These are phyloP conservation scores for Drymonia ruficornis DNA, from an alignment of 2,888 invertebrate genomes.

Conservation along the genomic window DNA sequence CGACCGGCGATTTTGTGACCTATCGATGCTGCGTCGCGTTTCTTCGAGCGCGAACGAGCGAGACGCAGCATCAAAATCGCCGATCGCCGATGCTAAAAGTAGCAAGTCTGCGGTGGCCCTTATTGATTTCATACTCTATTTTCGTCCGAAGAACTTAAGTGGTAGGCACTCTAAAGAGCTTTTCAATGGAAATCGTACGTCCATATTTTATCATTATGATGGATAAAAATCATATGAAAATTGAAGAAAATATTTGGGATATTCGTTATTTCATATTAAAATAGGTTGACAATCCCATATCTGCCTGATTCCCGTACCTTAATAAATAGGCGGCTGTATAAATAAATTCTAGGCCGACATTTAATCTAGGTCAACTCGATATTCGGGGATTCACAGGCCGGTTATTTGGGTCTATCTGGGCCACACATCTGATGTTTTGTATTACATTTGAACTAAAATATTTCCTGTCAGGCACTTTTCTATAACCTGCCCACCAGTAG, in stretches of 20 bases:
- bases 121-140: no score
- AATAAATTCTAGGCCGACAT: conserved; percentile 37
- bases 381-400: conserved; percentile 45
- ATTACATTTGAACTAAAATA: not conserved
- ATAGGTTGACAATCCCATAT: not conserved
- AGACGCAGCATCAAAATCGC: no score
- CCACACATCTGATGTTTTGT: conserved; percentile 36
- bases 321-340: conserved; percentile 36
- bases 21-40: no score
- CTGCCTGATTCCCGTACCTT: conserved; percentile 18
- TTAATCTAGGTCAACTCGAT: conserved; percentile 61
- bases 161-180: no score
- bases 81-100: no score
- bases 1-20: no score
- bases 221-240: not conserved
- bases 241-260: not conserved
- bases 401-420: conserved; percentile 29
- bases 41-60: no score
- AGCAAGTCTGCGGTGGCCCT: no score
- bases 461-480: not conserved
- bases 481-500: no score
- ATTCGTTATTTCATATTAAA: not conserved
- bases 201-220: no score
- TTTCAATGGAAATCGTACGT: no score
- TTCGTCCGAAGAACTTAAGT: no score